Evolutionary conservation across 2,797 vertebrate species (phyloP).

Genomic region (Protonibea diacanthus): DNA sequence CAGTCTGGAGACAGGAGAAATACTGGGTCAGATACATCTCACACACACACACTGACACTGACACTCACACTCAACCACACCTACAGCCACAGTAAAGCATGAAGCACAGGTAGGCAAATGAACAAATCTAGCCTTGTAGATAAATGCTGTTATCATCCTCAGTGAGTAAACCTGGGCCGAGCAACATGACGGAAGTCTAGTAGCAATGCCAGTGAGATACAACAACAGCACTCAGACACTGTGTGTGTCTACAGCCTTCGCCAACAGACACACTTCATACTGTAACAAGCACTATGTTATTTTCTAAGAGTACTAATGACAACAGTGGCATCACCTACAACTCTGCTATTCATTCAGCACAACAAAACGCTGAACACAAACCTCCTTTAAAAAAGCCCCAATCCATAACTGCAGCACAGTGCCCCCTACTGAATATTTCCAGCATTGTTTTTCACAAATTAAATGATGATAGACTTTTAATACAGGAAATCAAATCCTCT

Average conservation of each 20-base stretch:
- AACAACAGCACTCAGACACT: neutral
- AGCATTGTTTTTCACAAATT: neutral
- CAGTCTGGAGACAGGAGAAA: slow-evolving; percentile 77
- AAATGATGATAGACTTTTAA: neutral
- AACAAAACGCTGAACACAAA: slow-evolving; percentile 1
- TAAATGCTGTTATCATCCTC: slow-evolving; percentile 7
- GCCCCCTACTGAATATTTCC: slow-evolving; percentile 1
- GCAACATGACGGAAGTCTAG: neutral
- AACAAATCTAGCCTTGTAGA: slow-evolving; percentile 4
- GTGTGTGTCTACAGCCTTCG: slow-evolving; percentile 29
- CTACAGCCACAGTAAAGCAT: neutral
- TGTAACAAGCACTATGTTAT: slow-evolving; percentile 13
- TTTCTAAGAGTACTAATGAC: neutral
- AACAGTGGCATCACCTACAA: neutral
- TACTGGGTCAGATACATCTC: slow-evolving; percentile 52
- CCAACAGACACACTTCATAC: neutral
- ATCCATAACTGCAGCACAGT: neutral
- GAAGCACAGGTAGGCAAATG: neutral
- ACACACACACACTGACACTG: slow-evolving; percentile 18
- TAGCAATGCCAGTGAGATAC: neutral
- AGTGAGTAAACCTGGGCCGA: neutral
- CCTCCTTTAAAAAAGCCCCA: neutral
- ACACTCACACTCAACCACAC: slow-evolving; percentile 10
- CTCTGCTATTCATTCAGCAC: neutral
- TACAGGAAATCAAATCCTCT: neutral